phyloP scores from a whole-genome alignment of 2,888 invertebrate species.

The Iphiclides podalirius region DNA sequence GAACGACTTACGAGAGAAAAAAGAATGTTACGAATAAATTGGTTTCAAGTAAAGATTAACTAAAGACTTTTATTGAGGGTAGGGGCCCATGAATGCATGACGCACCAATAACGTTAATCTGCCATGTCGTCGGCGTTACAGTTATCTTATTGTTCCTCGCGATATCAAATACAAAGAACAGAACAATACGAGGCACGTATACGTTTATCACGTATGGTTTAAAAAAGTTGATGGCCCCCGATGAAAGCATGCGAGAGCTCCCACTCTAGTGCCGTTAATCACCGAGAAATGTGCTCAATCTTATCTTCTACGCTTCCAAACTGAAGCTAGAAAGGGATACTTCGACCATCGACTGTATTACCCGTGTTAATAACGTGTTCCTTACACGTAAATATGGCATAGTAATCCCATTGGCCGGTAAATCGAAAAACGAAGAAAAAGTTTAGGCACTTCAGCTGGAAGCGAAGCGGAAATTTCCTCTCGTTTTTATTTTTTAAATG shows the following conservation, averaged over 20 bases:
- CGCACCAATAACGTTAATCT: not conserved
- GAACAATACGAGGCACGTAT: constrained; percentile 28
- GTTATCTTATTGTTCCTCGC: not conserved
- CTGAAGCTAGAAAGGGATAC: too few relatives aligned
- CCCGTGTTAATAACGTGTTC: too few relatives aligned
- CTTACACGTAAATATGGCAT: too few relatives aligned
- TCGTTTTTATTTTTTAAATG: too few relatives aligned
- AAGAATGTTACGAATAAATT: too few relatives aligned
- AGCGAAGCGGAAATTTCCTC: too few relatives aligned
- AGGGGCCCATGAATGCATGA: not conserved
- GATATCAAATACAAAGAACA: constrained; percentile 9
- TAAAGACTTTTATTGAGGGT: constrained; percentile 3
- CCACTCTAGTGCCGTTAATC: constrained; percentile 46
- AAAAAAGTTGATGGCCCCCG: constrained; percentile 32
- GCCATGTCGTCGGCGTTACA: not conserved
- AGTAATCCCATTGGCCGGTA: not conserved
- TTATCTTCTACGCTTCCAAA: too few relatives aligned
- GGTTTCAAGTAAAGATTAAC: not conserved
- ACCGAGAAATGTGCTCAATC: constrained; percentile 30
- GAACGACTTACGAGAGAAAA: too few relatives aligned
- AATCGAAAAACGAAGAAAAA: not conserved
- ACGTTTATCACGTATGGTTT: constrained; percentile 29
- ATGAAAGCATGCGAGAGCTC: constrained; percentile 54
- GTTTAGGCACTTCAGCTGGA: too few relatives aligned
- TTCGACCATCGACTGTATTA: too few relatives aligned